Evolutionary conservation across 2,113 vertebrate species (phyloP).

Genomic region (Nesogale talazaci): DNA sequence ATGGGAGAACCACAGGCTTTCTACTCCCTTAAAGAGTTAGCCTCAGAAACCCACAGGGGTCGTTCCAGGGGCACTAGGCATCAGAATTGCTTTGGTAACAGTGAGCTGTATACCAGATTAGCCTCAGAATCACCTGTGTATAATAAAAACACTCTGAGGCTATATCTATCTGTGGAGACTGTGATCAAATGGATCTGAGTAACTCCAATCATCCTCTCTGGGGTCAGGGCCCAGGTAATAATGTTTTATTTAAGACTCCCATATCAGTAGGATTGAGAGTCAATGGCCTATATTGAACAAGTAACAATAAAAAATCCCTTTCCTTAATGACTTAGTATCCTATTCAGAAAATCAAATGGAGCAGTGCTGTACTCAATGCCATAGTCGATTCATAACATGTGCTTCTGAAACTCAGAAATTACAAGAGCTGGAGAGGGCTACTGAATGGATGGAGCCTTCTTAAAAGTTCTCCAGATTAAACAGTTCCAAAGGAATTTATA

Average conservation of each 20-base stretch:
- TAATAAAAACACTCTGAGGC: background rate
- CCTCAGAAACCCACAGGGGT: too few species aligned
- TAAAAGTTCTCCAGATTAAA: constrained; percentile 36
- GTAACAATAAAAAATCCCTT: background rate
- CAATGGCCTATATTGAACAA: background rate
- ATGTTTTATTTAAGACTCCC: background rate
- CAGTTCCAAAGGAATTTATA: background rate
- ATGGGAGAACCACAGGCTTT: too few species aligned
- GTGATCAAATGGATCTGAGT: background rate
- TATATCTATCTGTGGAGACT: background rate
- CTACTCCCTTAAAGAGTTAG: too few species aligned
- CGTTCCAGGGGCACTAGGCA: too few species aligned
- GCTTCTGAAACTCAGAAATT: background rate
- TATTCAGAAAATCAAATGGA: constrained; percentile 17
- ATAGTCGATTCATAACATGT: background rate
- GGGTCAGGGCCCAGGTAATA: background rate
- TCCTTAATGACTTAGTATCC: background rate
- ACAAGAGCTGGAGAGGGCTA: background rate
- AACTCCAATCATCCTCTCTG: background rate
- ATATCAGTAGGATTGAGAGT: background rate
- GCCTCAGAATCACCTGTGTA: background rate
- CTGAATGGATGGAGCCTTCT: background rate
- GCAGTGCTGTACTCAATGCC: background rate
- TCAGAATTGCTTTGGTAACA: too few species aligned
- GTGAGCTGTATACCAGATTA: background rate